A percentile compares a stretch with the other conserved stretches of the same genome.
These are phyloP conservation scores for Proctacanthus coquilletti DNA, from an alignment of 1,140 invertebrate species.

Conservation along the genomic window DNA sequence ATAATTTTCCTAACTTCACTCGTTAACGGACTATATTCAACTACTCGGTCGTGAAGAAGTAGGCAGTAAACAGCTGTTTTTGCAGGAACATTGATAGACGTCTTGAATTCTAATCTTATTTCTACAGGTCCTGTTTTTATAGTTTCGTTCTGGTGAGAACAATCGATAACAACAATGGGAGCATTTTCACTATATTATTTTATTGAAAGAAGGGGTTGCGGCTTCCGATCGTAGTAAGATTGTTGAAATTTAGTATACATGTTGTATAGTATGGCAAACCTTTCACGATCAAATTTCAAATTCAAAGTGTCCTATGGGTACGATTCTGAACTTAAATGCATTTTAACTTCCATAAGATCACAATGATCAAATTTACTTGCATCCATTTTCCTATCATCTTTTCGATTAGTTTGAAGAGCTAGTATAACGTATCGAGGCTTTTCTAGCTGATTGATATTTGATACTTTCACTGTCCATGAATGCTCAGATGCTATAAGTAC, in stretches of 20 bases:
- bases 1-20: too few relatives aligned
- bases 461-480: slow-evolving; percentile 18
- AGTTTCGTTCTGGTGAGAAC: slow-evolving; percentile 11
- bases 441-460: slow-evolving; percentile 16
- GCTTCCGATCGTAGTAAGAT: slow-evolving; percentile 12
- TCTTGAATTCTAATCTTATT: too few relatives aligned
- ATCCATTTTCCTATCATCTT: slow-evolving; percentile 9
- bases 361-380: slow-evolving; percentile 14
- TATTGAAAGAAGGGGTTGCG: slow-evolving; percentile 7
- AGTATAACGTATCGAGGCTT: slow-evolving; percentile 17
- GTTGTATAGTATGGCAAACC: slow-evolving; percentile 13
- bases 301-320: slow-evolving; percentile 16
- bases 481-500: slow-evolving; percentile 13
- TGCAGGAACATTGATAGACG: too few relatives aligned
- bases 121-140: too few relatives aligned
- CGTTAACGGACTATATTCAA: too few relatives aligned
- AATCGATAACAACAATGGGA: slow-evolving; percentile 14
- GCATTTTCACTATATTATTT: slow-evolving; percentile 6
- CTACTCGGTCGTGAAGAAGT: too few relatives aligned
- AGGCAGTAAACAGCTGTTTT: too few relatives aligned
- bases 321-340: slow-evolving; percentile 14
- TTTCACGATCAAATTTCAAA: slow-evolving; percentile 9
- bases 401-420: slow-evolving; percentile 12
- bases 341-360: slow-evolving; percentile 11
- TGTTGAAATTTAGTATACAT: slow-evolving; percentile 16